Conservation (phyloP, 2,113 vertebrate species). For the Panthera tigris region DNA sequence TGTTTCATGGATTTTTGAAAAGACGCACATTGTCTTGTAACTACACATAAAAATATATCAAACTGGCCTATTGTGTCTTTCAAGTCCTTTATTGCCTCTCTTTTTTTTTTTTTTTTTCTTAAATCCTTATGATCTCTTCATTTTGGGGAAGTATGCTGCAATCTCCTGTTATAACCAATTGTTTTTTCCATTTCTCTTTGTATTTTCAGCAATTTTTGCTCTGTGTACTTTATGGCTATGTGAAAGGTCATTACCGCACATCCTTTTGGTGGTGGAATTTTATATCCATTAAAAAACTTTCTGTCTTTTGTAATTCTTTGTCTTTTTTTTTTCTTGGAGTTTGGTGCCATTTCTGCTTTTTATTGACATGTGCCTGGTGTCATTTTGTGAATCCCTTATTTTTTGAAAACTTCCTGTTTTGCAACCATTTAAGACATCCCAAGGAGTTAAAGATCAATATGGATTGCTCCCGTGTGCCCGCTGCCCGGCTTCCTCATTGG, state of each 20-base stretch:
- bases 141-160: neutral
- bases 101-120: neutral
- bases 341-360: conserved; percentile 21
- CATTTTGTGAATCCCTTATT: conserved; percentile 18
- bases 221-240: neutral
- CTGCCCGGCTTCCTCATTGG: neutral
- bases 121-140: neutral
- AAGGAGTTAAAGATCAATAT: neutral
- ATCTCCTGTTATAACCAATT: neutral
- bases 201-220: neutral
- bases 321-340: neutral
- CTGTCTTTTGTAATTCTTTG: neutral
- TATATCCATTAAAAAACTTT: neutral
- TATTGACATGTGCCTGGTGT: neutral
- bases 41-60: conserved; percentile 32
- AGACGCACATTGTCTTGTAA: conserved; percentile 36
- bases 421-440: neutral
- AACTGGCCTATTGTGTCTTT: conserved; percentile 25
- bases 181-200: neutral
- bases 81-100: neutral
- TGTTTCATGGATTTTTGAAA: conserved; percentile 50
- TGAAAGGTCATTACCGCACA: neutral
- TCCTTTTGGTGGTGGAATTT: neutral
- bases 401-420: neutral
- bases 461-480: fast-evolving